Base-by-base conservation (phyloP, 2,797 vertebrate species). In the Echeneis naucrates region DNA sequence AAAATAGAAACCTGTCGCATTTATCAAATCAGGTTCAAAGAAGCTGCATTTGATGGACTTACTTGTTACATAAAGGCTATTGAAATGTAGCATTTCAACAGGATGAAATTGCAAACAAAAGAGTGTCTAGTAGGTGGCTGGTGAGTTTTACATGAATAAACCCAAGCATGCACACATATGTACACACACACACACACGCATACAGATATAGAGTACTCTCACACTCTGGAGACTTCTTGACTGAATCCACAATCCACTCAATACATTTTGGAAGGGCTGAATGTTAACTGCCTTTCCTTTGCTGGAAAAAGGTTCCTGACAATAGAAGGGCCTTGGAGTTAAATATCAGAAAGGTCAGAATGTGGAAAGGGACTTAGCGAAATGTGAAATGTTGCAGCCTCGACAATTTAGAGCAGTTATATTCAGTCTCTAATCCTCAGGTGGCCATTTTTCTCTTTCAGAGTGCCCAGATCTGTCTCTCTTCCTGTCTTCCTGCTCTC, bases 261-360 rank as follows among this genome's bases (percentile, higher is more conserved):
- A 93, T 92, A 89, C 78, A 86, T 87, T 9, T 80, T 57, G 75
- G 78, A 92, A 83, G 81, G 87, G 64, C 88, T 92, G 91, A 94
- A 94, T 94, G 92, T 92, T 92, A 94, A 93, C 89, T 88, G 88
- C 88, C 85, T 82, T 86, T 62, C 80, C 78, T 92, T 92, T 90
- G 81, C 78, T 75, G 77, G 80, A 84, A 87, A 93, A 92, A 87
- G 91, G 89, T 92, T 91, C 78, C 87, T 88, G 92, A 93, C 91
- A 94, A 93, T 92, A 91, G 92, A 91, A 89, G 80, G 86, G 90
- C 84, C 86, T 89, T 72, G 47, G 86, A 92, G 92, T 93, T 94
- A 94, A 94, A 93, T 91, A 94, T 91, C 74, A 85, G 84, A 94
- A 94, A 94, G 92, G 93, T 94, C 93, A 94, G 74, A 85, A 76